Percentiles rank a stretch among this genome's conserved stretches.
Evolutionary conservation across 2,113 vertebrate genomes (phyloP).

Genomic region (Chauna torquata): DNA sequence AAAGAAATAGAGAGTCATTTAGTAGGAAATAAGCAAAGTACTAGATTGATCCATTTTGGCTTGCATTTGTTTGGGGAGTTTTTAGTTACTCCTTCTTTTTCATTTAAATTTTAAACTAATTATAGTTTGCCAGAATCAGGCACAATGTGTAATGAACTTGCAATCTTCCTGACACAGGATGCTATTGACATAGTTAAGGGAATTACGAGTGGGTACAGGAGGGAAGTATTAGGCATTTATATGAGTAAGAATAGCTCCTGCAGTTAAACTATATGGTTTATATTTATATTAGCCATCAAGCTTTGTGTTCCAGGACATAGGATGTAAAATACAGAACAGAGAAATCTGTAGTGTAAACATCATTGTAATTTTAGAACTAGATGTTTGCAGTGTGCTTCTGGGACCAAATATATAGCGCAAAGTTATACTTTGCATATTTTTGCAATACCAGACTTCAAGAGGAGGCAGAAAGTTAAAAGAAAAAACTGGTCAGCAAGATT

Average conservation of each 20-base stretch:
- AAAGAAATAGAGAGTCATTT: not conserved
- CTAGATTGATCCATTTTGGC: not conserved
- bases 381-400: not conserved
- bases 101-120: not conserved
- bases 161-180: not conserved
- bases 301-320: not conserved
- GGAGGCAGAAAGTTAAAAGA: not conserved
- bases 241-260: not conserved
- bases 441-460: not conserved
- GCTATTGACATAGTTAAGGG: not conserved
- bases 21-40: not conserved
- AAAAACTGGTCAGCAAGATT: conserved; percentile 4
- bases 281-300: not conserved
- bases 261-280: not conserved
- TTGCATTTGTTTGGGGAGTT: not conserved
- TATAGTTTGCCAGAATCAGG: not conserved
- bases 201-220: not conserved
- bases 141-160: not conserved
- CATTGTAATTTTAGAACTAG: not conserved
- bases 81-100: not conserved
- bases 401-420: not conserved
- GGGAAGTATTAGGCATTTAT: not conserved
- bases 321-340: not conserved
- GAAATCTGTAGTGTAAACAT: not conserved
- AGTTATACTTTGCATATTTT: not conserved